Evolutionary conservation across 2,113 vertebrate genomes (phyloP), one percentile per base, ranked within the genome.

Genomic region (Dipodomys ordii): DNA sequence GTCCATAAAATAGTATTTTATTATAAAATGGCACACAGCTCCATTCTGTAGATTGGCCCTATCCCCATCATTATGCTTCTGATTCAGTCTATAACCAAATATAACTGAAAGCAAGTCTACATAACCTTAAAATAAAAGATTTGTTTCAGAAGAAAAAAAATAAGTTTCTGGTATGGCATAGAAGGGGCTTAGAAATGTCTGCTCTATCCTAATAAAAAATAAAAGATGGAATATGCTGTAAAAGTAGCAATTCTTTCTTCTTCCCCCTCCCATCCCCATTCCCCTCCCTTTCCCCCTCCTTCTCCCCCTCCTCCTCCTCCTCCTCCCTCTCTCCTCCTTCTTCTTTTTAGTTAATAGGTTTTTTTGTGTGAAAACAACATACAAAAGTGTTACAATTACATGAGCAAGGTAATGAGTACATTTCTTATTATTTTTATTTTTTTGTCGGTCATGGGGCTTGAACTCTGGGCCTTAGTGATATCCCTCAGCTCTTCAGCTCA

Each of bases 61-160:
- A 2, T 20, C 53, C 27, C 35, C 25, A 4, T 39, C 27, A 22
- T 18, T 94, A 64, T 76, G 73, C 84, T 84, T 90, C 72, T 57
- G 16, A 35, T 28, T 3, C 25, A 85, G 57, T 62, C 81, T 85
- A 32, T 87, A 94, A 88, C 90, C 78, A 96, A 78, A 79, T 27
- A 8, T 22, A 44, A 93, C 67, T 71, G 80, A 96, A 95, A 89
- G 30, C 22, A 74, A 60, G 81, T 91, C 72, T 84, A 7, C 64
- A 79, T 92, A 87, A 83, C 72, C 79, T 90, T 92, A 76, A 95
- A 86, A 88, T 81, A 91, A 96, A 95, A 81, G 73, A 74, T 71
- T 89, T 83, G 65, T 92, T 86, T 44, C 80, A 95, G 94, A 88
- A 90, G 81, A 72, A 87, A 89, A 89, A 89, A 53, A 64, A 49